Conservation (phyloP, 1,140 invertebrate species). For the Conopomorpha cramerella region DNA sequence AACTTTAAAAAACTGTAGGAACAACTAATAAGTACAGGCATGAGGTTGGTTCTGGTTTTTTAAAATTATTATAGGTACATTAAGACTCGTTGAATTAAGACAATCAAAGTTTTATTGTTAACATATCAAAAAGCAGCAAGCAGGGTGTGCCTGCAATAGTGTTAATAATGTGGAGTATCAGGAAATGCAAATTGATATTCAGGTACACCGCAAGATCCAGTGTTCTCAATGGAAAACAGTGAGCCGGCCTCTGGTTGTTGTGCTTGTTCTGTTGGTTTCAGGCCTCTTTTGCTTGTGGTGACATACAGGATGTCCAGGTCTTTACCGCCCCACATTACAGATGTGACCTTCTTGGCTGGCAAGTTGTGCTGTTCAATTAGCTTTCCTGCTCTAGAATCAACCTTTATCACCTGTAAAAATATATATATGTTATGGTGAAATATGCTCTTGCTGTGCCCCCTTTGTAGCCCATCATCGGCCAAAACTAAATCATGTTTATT, state of each 20-base stretch:
- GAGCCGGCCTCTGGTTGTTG: slow-evolving; percentile 44
- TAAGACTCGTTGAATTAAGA: too few relatives aligned
- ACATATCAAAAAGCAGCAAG: too few relatives aligned
- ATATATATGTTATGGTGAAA: slow-evolving; percentile 1
- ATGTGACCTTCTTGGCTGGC: slow-evolving; percentile 75
- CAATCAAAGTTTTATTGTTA: too few relatives aligned
- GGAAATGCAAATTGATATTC: slow-evolving; percentile 36
- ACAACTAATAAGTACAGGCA: too few relatives aligned
- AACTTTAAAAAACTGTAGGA: too few relatives aligned
- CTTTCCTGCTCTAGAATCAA: slow-evolving; percentile 46
- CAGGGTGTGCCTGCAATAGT: too few relatives aligned
- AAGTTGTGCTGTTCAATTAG: slow-evolving; percentile 57
- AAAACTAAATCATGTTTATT: too few relatives aligned
- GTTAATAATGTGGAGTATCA: slow-evolving; percentile 34
- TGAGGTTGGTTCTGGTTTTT: too few relatives aligned
- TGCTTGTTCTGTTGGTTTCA: slow-evolving; percentile 19
- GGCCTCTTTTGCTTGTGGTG: slow-evolving; percentile 63
- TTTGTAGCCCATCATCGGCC: too few relatives aligned
- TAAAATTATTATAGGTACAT: too few relatives aligned
- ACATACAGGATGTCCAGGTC: slow-evolving; percentile 79
- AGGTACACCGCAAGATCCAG: slow-evolving; percentile 29
- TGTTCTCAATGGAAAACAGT: slow-evolving; percentile 38
- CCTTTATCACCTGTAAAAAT: slow-evolving; percentile 46
- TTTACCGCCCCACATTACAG: slow-evolving; percentile 79
- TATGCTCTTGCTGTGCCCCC: too few relatives aligned